Percentiles rank a stretch among this genome's conserved stretches.
These are phyloP conservation scores for Heliconius charithonia DNA, from an alignment of 2,888 invertebrate genomes.

Conservation along the genomic window DNA sequence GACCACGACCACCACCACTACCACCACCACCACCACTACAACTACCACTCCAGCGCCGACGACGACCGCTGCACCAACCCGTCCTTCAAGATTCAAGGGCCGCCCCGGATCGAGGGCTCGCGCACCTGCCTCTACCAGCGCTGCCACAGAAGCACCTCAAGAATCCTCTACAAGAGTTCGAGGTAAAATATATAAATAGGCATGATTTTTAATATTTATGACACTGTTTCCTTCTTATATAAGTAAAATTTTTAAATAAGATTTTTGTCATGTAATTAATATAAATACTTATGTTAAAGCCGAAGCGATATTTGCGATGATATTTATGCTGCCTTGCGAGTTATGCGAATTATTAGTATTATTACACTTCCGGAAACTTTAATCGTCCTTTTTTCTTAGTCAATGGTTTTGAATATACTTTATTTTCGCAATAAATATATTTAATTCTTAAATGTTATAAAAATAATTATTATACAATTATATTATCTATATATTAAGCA, in stretches of 20 bases:
- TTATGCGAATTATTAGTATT: conserved; percentile 51
- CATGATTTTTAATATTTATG: neutral
- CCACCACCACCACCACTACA: conserved; percentile 82
- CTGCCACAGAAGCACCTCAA: conserved; percentile 73
- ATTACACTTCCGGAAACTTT: neutral
- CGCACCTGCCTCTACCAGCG: conserved; percentile 71
- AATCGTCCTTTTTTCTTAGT: neutral
- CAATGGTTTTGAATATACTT: neutral
- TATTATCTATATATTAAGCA: too few species aligned
- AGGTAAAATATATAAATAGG: conserved; percentile 62
- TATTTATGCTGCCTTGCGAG: conserved; percentile 60
- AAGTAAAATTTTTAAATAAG: neutral
- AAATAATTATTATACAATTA: neutral
- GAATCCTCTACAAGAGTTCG: conserved; percentile 78
- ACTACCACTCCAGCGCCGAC: conserved; percentile 80
- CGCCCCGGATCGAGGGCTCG: conserved; percentile 75
- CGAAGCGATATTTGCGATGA: conserved; percentile 3
- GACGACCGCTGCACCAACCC: conserved; percentile 71
- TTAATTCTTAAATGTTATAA: neutral
- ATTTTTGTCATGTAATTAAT: neutral
- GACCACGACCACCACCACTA: conserved; percentile 83
- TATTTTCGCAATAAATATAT: neutral
- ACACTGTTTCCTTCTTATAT: neutral
- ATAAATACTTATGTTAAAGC: conserved; percentile 6
- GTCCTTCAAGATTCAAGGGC: conserved; percentile 75